Conservation (phyloP, 53 echinoderm and acorn worm species). For the Crossaster papposus region DNA sequence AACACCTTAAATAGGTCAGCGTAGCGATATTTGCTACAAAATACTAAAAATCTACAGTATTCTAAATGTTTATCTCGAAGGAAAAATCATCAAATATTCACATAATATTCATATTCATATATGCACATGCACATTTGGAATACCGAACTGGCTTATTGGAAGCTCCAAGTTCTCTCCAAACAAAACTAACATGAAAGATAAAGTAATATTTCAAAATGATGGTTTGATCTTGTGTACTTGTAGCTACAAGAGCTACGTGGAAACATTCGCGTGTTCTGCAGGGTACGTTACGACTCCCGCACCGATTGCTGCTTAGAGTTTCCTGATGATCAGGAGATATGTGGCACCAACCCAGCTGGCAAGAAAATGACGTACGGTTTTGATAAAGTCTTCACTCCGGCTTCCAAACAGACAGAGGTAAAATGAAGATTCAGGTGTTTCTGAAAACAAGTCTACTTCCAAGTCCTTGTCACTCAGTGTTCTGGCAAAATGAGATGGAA, state of each 20-base stretch:
- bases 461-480: too few relatives aligned
- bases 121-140: too few relatives aligned
- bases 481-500: too few relatives aligned
- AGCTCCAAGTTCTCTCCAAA: too few relatives aligned
- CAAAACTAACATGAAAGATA: not conserved
- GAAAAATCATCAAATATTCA: too few relatives aligned
- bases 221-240: not conserved
- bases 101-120: too few relatives aligned
- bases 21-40: too few relatives aligned
- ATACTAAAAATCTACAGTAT: too few relatives aligned
- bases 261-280: slow-evolving; percentile 94
- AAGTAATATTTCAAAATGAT: not conserved
- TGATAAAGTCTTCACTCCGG: slow-evolving; percentile 91
- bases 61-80: too few relatives aligned
- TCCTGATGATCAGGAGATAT: slow-evolving; percentile 83
- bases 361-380: slow-evolving; percentile 81
- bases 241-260: slow-evolving; percentile 96
- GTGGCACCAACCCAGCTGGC: slow-evolving; percentile 82
- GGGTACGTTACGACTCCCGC: slow-evolving; percentile 84
- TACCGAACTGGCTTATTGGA: too few relatives aligned
- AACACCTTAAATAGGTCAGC: too few relatives aligned
- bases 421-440: not conserved
- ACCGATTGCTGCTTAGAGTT: slow-evolving; percentile 77
- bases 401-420: slow-evolving; percentile 91
- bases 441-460: too few relatives aligned